These are phyloP conservation scores for Alexandromys fortis DNA, from an alignment of 2,113 vertebrate genomes.

Conservation along the genomic window DNA sequence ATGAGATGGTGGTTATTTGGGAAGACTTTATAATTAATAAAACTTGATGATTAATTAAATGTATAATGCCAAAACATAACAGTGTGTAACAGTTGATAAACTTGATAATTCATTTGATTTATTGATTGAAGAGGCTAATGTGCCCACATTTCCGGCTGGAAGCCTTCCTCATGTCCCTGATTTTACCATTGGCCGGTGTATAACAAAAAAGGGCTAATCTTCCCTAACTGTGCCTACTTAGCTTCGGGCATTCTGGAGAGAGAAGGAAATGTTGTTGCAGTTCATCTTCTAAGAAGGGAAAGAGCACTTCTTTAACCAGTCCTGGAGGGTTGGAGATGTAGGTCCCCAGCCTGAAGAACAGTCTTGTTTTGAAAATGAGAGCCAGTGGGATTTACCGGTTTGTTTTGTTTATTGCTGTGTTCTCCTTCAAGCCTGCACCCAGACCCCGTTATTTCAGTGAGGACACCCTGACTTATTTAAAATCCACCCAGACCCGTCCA, in stretches of 20 bases:
- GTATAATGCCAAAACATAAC: neutral
- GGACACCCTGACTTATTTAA: neutral
- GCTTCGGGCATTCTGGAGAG: neutral
- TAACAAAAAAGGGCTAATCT: neutral
- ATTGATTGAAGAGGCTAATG: neutral
- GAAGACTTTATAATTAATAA: neutral
- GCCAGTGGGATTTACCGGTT: neutral
- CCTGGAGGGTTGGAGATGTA: neutral
- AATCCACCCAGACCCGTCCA: neutral
- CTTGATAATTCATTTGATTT: neutral
- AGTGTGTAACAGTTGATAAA: neutral
- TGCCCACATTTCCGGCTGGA: neutral
- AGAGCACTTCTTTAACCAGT: neutral
- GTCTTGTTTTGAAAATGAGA: neutral
- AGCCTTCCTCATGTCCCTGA: neutral
- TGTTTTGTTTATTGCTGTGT: neutral
- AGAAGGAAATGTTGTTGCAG: neutral
- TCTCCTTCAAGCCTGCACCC: neutral
- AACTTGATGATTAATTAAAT: neutral
- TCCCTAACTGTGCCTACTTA: neutral
- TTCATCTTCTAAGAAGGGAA: neutral
- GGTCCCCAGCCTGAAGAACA: neutral
- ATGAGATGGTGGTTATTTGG: neutral
- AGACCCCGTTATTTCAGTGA: neutral
- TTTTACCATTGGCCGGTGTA: accelerated